Evolutionary conservation across 2,888 invertebrate species (phyloP), one percentile per base, ranked within the genome.

Genomic region (Ecliptopera silaceata): DNA sequence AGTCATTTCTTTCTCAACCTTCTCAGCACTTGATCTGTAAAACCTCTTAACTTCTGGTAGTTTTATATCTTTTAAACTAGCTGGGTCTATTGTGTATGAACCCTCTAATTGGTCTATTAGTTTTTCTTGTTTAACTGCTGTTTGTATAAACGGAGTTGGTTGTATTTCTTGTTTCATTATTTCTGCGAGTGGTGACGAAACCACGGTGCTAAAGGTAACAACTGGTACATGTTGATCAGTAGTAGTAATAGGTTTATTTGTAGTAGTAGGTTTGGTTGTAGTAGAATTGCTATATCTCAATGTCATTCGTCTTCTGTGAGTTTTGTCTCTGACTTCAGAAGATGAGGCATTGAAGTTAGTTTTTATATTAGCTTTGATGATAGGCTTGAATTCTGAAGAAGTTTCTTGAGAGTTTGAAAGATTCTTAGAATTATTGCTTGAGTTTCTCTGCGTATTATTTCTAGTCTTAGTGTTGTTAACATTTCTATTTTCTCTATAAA

Each of bases 21-120:
- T 80, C 68, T 91, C 90, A 4, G 81, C 83, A 51, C 90, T 90
- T 2, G 91, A 90, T 74, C 90, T 79, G 29, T 89, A 84, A 63
- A 89, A 82, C 50, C 90, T 74, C 69, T 71, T 81, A 0, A 87
- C 74, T 45, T 88, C 82, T 1, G 81, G 75, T 12, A 69, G 38
- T 13, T 50, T 17, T 18, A 50, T 29, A 26, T 50, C 44, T 5
- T 47, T 45, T 13, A 59, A 11, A 15, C 59, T 59, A 13, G 38
- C 50, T 11, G 54, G 59, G 15, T 83, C 80, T 51, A 80, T 74
- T 58, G 69, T 75, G 36, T 78, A 59, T 36, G 59, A 58, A 12
- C 74, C 70, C 56, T 86, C 86, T 20, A 87, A 67, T 66, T 84
- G 80, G 52, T 88, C 88, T 8, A 75, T 78, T 32, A 88, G 61